A percentile compares a stretch with the other conserved stretches of the same genome.
phyloP scores from a whole-genome alignment of 2,113 vertebrate genomes.

The Bubo scandiacus region DNA sequence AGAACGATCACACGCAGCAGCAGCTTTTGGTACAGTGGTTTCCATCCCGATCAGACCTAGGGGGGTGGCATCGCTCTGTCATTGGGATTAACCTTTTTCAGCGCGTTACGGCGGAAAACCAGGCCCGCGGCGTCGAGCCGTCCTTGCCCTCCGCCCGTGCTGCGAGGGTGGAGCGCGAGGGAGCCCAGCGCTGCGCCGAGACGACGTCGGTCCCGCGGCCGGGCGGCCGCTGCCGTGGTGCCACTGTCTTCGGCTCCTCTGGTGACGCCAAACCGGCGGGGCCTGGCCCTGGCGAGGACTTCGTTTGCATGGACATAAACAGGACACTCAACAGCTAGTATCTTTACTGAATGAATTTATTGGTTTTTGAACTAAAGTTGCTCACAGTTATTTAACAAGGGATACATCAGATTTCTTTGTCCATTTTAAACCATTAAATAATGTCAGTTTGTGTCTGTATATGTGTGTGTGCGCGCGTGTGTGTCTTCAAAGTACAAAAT shows the following conservation, averaged over 20 bases:
- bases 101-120: rapidly evolving
- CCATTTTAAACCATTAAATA: conserved; percentile 84
- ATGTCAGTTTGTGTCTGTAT: conserved; percentile 69
- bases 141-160: not conserved
- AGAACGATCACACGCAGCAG: not conserved
- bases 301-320: conserved; percentile 24
- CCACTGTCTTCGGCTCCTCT: not conserved
- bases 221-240: not conserved
- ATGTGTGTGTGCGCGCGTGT: conserved; percentile 65
- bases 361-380: conserved; percentile 91
- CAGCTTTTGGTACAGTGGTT: not conserved
- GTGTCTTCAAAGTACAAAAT: conserved; percentile 84
- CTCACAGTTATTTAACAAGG: conserved; percentile 95
- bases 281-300: no score
- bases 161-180: rapidly evolving
- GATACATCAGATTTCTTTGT: conserved; percentile 86
- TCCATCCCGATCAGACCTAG: not conserved
- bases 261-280: not conserved
- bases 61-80: not conserved
- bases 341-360: conserved; percentile 93
- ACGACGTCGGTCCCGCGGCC: rapidly evolving
- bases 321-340: conserved; percentile 67
- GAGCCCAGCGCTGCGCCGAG: not conserved
- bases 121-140: not conserved
- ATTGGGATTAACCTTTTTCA: not conserved